phyloP scores from a whole-genome alignment of 2,888 invertebrate genomes.

The Ferdinandea cuprea region DNA sequence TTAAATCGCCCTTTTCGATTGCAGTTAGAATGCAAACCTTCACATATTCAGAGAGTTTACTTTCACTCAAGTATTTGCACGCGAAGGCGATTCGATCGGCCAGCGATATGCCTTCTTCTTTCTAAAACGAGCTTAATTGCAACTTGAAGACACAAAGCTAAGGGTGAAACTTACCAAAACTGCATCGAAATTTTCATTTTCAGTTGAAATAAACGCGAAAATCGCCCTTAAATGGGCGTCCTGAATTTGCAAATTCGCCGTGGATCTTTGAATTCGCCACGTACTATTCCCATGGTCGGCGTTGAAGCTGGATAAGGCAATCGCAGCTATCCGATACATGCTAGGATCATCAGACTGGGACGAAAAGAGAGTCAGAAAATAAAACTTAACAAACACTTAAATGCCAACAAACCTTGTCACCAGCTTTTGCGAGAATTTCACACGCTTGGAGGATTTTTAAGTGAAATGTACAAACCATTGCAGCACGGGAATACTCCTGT shows the following conservation, averaged over 20 bases:
- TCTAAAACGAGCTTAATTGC: constrained; percentile 83
- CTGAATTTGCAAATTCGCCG: constrained; percentile 89
- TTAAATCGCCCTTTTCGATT: constrained; percentile 90
- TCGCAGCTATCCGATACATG: constrained; percentile 85
- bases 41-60: constrained; percentile 90
- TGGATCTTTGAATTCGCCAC: constrained; percentile 90
- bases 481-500: constrained; percentile 90
- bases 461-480: constrained; percentile 95
- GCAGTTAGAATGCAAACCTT: constrained; percentile 88
- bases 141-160: too few species aligned
- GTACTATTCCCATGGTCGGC: constrained; percentile 90
- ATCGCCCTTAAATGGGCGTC: constrained; percentile 96
- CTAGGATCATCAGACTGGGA: constrained; percentile 79
- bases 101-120: constrained; percentile 92
- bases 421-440: constrained; percentile 91
- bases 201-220: constrained; percentile 94
- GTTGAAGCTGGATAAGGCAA: constrained; percentile 93
- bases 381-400: neutral
- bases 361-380: neutral
- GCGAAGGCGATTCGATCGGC: constrained; percentile 96
- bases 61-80: constrained; percentile 92
- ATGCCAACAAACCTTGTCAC: constrained; percentile 80
- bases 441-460: constrained; percentile 92
- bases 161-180: constrained; percentile 86
- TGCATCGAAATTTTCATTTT: constrained; percentile 89